Conservation (phyloP, 2,888 invertebrate species). For the Ochropacha duplaris region DNA sequence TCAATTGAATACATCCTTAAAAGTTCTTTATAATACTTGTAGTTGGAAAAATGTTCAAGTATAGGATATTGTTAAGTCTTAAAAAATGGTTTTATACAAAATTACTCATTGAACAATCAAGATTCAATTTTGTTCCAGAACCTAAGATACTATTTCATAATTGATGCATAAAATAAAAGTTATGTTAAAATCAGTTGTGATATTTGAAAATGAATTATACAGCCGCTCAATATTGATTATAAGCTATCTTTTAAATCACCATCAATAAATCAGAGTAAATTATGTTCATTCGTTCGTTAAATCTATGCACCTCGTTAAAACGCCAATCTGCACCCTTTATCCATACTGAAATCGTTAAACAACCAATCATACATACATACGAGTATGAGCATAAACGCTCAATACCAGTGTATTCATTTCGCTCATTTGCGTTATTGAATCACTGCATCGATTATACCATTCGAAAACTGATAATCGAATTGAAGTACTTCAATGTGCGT, state of each 20-base stretch:
- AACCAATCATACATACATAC: slow-evolving; percentile 23
- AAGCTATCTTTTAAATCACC: slow-evolving; percentile 16
- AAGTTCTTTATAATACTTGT: too few relatives aligned
- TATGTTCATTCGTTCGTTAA: slow-evolving; percentile 43
- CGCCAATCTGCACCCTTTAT: slow-evolving; percentile 52
- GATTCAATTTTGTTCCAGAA: neutral
- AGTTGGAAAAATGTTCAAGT: too few relatives aligned
- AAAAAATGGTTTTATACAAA: too few relatives aligned
- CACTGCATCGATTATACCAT: slow-evolving; percentile 53
- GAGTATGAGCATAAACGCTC: slow-evolving; percentile 36
- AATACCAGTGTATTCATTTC: slow-evolving; percentile 52
- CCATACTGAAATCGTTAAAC: slow-evolving; percentile 29
- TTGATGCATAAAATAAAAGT: too few relatives aligned
- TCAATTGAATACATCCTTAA: too few relatives aligned
- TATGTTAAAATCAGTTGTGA: neutral
- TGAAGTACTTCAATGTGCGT: slow-evolving; percentile 56
- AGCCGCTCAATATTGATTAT: neutral
- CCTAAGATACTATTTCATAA: neutral
- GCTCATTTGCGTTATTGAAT: slow-evolving; percentile 63
- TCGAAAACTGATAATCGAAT: slow-evolving; percentile 59
- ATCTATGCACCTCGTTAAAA: slow-evolving; percentile 59
- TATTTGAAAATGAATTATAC: neutral
- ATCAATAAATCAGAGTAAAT: slow-evolving; percentile 28
- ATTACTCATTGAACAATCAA: neutral
- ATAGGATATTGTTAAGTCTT: too few relatives aligned